Evolutionary conservation across 2,113 vertebrate genomes (phyloP), one percentile per base, ranked within the genome.

Genomic region (Xerus inauris): DNA sequence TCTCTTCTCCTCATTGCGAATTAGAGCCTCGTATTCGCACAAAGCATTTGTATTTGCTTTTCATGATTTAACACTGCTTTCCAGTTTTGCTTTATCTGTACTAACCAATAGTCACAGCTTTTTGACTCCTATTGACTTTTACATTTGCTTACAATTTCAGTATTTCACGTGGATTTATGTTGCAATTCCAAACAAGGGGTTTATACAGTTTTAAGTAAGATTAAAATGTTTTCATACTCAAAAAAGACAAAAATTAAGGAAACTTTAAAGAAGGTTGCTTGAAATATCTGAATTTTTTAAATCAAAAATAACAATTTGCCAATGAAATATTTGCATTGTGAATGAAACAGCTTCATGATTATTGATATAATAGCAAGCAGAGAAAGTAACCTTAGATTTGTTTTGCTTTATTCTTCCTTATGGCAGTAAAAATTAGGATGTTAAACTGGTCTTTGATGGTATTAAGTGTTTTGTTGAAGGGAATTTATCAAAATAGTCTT

Each of bases 401-500:
- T 65, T 71, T 62, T 57, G 45, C 75, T 83, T 94, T 87, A 20
- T 24, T 96, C 42, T 87, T 92, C 57, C 22, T 94, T 79, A 54
- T 8, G 17, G 8, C 79, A 83, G 20, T 62, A 95, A 97, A 86
- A 22, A 59, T 40, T 65, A 76, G 38, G 32, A 75, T 89, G 24
- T 42, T 91, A 47, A 85, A 24, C 6, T n/a, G 79, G 16, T 20
- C 32, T 77, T 89, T 87, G 62, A 85, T 26, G 54, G n/a, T 90
- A 16, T 85, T 28, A 32, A 94, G 22, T 80, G 59, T 71, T 69
- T 80, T 32, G 7, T 45, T 89, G 54, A 82, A 91, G 17, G 12
- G 35, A 86, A 80, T 94, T 92, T 93, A 91, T 91, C 69, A 67
- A 54, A 94, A 77, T 82, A 59, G 54, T 87, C 84, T 97, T 94